A percentile compares a stretch with the other conserved stretches of the same genome.
Conservation (phyloP, 2,888 invertebrate species). For the Sisyra terminalis region DNA sequence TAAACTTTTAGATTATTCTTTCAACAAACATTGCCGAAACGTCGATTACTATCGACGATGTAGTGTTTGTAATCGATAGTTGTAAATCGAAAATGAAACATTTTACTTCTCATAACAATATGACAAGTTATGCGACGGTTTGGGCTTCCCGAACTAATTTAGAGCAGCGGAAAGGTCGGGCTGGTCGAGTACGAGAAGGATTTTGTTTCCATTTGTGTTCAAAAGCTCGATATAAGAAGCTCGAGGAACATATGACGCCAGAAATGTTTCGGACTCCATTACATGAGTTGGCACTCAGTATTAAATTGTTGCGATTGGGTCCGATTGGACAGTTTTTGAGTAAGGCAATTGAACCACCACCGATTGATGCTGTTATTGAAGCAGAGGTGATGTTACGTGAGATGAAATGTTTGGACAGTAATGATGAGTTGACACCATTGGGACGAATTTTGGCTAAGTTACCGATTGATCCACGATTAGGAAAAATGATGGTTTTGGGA, state of each 20-base stretch:
- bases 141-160: conserved; percentile 92
- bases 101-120: conserved; percentile 96
- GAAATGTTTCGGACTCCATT: conserved; percentile 97
- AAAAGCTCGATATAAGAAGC: conserved; percentile 46
- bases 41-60: conserved; percentile 95
- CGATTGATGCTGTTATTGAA: conserved; percentile 94
- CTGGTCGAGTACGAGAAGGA: conserved; percentile 88
- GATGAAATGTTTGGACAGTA: conserved; percentile 77
- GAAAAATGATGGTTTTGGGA: conserved; percentile 95
- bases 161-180: conserved; percentile 87
- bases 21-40: conserved; percentile 98
- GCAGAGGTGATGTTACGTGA: conserved; percentile 70
- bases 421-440: conserved; percentile 81
- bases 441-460: conserved; percentile 86
- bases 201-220: conserved; percentile 89
- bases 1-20: conserved; percentile 58
- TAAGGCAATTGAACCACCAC: conserved; percentile 92
- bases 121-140: conserved; percentile 95
- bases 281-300: conserved; percentile 84
- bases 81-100: conserved; percentile 96
- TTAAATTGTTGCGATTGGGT: conserved; percentile 79
- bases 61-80: conserved; percentile 93
- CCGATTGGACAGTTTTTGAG: conserved; percentile 88
- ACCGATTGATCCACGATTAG: conserved; percentile 90
- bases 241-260: conserved; percentile 85